Percentiles rank a stretch among this genome's conserved stretches.
phyloP scores from a whole-genome alignment of 2,888 invertebrate species.

The Apamea monoglypha region DNA sequence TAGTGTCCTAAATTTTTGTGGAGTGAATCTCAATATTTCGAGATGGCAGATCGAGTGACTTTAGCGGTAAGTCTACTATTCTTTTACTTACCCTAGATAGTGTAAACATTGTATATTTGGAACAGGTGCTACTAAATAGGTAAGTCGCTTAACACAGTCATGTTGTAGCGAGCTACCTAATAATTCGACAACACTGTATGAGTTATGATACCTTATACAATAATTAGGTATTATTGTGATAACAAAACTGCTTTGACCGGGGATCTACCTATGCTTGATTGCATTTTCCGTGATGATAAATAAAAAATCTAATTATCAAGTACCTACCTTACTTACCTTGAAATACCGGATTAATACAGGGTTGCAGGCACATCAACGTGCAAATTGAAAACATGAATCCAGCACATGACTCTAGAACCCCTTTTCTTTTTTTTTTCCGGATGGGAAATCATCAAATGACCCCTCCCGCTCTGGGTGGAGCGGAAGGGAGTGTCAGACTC shows the following conservation, averaged over 20 bases:
- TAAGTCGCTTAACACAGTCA: slow-evolving; percentile 4
- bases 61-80: slow-evolving; percentile 80
- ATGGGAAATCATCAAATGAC: too few species aligned
- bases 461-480: too few species aligned
- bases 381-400: too few species aligned
- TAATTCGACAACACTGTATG: slow-evolving; percentile 14
- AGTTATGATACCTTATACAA: background rate
- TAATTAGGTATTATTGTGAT: background rate
- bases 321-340: slow-evolving; percentile 1
- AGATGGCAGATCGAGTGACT: slow-evolving; percentile 82
- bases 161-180: background rate
- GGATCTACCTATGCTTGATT: background rate
- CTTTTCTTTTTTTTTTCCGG: too few species aligned
- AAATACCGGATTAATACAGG: background rate
- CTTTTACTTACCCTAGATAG: background rate
- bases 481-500: too few species aligned
- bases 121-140: background rate
- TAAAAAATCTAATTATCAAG: background rate
- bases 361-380: too few species aligned
- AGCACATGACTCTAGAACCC: too few species aligned
- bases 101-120: background rate
- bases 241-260: background rate
- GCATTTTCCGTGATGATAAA: background rate
- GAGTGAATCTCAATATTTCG: slow-evolving; percentile 78
- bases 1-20: slow-evolving; percentile 69